A percentile compares a stretch with the other conserved stretches of the same genome.
Evolutionary conservation across 2,888 invertebrate species (phyloP).

Genomic region (Pristionchus japonicus): DNA sequence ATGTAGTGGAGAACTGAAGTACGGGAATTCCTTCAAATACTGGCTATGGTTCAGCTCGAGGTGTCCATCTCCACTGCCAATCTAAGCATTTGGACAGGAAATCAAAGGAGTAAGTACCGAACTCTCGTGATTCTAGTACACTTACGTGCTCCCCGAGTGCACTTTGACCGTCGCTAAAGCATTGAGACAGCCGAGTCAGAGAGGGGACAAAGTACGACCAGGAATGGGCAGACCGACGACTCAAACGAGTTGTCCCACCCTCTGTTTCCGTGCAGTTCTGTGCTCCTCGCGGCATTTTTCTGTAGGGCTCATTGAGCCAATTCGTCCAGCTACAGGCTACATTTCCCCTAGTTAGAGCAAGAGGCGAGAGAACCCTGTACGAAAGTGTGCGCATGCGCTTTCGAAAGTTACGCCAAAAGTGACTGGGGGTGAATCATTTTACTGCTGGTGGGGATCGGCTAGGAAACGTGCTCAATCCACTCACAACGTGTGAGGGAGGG

Average conservation of each 20-base stretch:
- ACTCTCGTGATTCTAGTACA: neutral
- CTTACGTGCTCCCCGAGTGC: neutral
- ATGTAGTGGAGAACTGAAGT: no score
- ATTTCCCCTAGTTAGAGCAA: neutral
- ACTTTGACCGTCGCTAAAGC: neutral
- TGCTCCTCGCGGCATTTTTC: neutral
- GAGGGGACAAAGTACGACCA: neutral
- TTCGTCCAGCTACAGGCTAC: neutral
- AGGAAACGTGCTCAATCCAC: neutral
- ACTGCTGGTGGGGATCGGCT: neutral
- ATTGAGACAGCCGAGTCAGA: neutral
- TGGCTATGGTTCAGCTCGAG: no score
- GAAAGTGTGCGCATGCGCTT: neutral
- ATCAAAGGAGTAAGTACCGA: neutral
- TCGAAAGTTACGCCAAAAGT: conserved; percentile 2
- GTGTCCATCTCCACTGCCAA: no score
- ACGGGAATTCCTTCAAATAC: no score
- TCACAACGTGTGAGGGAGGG: neutral
- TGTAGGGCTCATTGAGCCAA: neutral
- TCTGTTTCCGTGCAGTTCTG: neutral
- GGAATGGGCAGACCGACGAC: neutral
- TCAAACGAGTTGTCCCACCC: neutral
- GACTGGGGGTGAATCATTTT: conserved; percentile 2
- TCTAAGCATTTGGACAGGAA: neutral
- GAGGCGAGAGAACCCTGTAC: neutral